Evolutionary conservation across 1,140 invertebrate species (phyloP).

Genomic region (Aphelinus certus): DNA sequence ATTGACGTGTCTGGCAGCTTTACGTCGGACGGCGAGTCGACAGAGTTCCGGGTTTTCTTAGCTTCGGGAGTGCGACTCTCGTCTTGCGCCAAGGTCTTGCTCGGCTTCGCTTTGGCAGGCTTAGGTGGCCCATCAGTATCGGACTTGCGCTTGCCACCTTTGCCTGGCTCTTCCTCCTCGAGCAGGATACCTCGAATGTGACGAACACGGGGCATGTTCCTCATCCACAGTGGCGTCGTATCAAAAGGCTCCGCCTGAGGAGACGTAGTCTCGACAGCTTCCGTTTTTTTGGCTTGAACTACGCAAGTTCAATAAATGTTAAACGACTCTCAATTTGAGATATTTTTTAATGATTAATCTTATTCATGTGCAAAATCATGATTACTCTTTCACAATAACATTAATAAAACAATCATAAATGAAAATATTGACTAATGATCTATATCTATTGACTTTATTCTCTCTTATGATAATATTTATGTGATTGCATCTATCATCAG

Average conservation of each 20-base stretch:
- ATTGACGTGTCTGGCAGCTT: slow-evolving; percentile 45
- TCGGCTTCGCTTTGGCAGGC: slow-evolving; percentile 49
- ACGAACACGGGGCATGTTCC: slow-evolving; percentile 66
- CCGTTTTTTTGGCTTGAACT: slow-evolving; percentile 39
- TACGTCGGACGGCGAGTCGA: slow-evolving; percentile 23
- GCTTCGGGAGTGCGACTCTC: slow-evolving; percentile 40
- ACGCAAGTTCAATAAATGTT: neutral
- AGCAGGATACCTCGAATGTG: slow-evolving; percentile 72
- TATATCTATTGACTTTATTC: neutral
- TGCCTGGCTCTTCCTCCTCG: slow-evolving; percentile 61
- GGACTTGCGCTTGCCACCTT: slow-evolving; percentile 49
- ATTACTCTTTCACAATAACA: too few species aligned
- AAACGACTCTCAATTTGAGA: neutral
- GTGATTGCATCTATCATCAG: too few species aligned
- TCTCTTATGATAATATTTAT: neutral
- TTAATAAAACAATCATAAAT: too few species aligned
- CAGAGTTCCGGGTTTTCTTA: slow-evolving; percentile 26
- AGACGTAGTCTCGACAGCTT: slow-evolving; percentile 42
- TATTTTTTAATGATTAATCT: neutral
- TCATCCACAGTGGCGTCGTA: slow-evolving; percentile 71
- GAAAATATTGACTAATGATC: neutral
- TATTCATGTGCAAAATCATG: too few species aligned
- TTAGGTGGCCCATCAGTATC: slow-evolving; percentile 40
- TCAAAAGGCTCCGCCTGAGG: slow-evolving; percentile 61
- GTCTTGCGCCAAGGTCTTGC: slow-evolving; percentile 43